Evolutionary conservation across 2,888 invertebrate genomes (phyloP).

Genomic region (Drosophila phalerata): DNA sequence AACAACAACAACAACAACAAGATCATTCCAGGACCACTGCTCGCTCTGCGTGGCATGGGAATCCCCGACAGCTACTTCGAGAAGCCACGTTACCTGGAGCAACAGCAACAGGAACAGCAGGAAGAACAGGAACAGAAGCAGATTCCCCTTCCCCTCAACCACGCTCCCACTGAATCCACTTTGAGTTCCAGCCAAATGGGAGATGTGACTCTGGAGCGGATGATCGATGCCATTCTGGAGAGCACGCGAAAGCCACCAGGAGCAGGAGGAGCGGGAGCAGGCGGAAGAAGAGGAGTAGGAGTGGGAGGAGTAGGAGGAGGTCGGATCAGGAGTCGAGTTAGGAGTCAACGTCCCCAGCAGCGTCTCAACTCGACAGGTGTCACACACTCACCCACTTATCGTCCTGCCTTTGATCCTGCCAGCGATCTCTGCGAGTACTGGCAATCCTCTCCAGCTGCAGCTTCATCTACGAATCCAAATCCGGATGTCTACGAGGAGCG

Average conservation of each 20-base stretch:
- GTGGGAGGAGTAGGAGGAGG: constrained; percentile 29
- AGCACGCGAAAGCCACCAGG: constrained; percentile 83
- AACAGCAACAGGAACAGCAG: neutral
- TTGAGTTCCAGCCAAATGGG: constrained; percentile 84
- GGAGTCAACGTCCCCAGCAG: constrained; percentile 19
- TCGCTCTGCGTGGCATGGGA: constrained; percentile 84
- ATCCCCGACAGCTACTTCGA: constrained; percentile 85
- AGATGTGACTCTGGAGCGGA: constrained; percentile 84
- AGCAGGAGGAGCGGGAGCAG: constrained; percentile 2
- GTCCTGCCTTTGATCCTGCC: constrained; percentile 85
- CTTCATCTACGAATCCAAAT: neutral
- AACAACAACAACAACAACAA: constrained; percentile 19
- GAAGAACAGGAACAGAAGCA: constrained; percentile 40
- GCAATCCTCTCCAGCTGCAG: constrained; percentile 56
- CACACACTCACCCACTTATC: constrained; percentile 83
- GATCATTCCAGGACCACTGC: constrained; percentile 81
- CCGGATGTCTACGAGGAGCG: constrained; percentile 75
- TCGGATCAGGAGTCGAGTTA: constrained; percentile 19
- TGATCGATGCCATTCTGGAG: constrained; percentile 85
- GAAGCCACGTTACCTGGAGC: constrained; percentile 83
- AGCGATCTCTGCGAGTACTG: constrained; percentile 85
- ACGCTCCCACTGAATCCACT: constrained; percentile 33
- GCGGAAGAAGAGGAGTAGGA: constrained; percentile 16
- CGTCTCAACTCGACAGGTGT: constrained; percentile 59
- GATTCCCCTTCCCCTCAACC: constrained; percentile 1